These are phyloP conservation scores for Potamarius usumacintae DNA, from an alignment of 2,113 vertebrate species.

Conservation along the genomic window DNA sequence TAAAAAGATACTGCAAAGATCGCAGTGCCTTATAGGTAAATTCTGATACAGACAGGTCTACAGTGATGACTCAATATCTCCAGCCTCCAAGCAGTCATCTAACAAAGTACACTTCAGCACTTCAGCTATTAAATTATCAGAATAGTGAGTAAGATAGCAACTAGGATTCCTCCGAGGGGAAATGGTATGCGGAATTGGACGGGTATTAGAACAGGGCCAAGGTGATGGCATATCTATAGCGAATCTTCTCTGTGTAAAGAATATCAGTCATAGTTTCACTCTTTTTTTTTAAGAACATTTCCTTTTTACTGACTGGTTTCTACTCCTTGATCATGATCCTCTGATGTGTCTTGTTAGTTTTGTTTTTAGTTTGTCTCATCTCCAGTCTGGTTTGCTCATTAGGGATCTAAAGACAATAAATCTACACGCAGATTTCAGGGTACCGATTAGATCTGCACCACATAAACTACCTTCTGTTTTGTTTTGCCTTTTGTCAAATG, in stretches of 20 bases:
- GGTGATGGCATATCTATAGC: constrained; percentile 1
- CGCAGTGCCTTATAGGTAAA: neutral
- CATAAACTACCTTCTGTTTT: constrained; percentile 6
- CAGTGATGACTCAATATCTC: constrained; percentile 5
- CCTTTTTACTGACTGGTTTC: neutral
- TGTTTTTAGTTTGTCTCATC: neutral
- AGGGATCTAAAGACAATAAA: neutral
- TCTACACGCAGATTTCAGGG: neutral
- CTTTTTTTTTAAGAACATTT: neutral
- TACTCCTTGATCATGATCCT: neutral
- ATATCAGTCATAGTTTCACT: neutral
- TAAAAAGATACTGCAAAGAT: neutral
- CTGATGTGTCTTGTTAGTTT: neutral
- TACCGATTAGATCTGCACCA: neutral
- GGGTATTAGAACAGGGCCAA: neutral
- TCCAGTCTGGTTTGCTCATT: neutral
- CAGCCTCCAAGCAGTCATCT: constrained; percentile 13
- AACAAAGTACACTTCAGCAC: neutral
- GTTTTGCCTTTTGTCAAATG: neutral
- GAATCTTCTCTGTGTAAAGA: constrained; percentile 18
- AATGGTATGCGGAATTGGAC: neutral
- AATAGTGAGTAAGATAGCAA: neutral
- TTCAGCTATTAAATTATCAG: constrained; percentile 3
- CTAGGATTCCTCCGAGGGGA: neutral
- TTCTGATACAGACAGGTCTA: neutral